phyloP scores from a whole-genome alignment of 1,140 invertebrate species.

The Venturia canescens region DNA sequence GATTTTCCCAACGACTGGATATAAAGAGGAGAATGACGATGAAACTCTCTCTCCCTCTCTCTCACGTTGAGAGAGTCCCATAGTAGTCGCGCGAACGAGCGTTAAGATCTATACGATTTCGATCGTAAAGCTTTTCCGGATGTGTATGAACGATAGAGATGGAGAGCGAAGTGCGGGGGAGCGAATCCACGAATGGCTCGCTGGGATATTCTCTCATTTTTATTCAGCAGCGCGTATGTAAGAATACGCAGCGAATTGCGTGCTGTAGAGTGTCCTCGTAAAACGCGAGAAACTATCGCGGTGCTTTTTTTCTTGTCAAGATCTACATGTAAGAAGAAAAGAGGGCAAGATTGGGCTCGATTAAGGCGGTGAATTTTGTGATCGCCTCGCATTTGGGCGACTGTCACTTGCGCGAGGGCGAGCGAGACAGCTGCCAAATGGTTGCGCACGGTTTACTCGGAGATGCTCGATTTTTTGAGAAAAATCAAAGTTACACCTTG shows the following conservation, averaged over 20 bases:
- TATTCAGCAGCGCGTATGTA: not conserved
- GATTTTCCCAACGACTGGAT: slow-evolving; percentile 3
- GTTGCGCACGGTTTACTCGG: too few species aligned
- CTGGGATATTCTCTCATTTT: not conserved
- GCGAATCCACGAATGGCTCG: not conserved
- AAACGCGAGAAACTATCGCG: not conserved
- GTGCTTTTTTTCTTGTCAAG: not conserved
- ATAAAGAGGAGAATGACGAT: slow-evolving; percentile 13
- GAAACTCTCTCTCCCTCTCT: not conserved
- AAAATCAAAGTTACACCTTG: too few species aligned
- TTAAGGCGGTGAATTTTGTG: too few species aligned
- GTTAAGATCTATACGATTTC: slow-evolving; percentile 23
- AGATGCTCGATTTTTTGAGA: too few species aligned
- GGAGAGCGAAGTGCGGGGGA: not conserved
- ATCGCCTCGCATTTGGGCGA: too few species aligned
- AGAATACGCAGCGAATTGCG: not conserved
- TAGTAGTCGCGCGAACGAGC: not conserved
- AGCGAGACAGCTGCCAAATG: too few species aligned
- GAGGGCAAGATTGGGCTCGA: too few species aligned
- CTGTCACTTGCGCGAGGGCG: too few species aligned
- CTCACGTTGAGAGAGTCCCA: not conserved
- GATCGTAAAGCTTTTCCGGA: slow-evolving; percentile 13
- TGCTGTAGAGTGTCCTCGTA: not conserved
- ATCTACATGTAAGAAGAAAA: too few species aligned
- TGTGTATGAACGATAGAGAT: slow-evolving; percentile 3